Conservation (phyloP, 2,797 vertebrate species). For the Myotis daubentonii region DNA sequence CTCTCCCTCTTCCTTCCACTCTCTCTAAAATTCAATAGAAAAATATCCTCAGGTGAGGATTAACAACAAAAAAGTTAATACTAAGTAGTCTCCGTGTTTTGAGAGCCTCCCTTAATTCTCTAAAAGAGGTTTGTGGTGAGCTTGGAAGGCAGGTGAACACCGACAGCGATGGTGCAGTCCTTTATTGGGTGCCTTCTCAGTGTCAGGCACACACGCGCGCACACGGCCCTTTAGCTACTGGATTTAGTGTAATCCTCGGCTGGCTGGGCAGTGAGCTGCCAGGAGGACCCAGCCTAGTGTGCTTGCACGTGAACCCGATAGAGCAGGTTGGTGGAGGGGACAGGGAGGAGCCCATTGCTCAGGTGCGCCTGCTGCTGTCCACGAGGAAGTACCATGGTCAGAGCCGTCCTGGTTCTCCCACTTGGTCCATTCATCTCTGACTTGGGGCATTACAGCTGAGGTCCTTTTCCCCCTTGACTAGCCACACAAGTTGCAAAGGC, state of each 20-base stretch:
- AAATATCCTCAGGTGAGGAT: background rate
- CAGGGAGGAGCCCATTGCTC: background rate
- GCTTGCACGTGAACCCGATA: background rate
- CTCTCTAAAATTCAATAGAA: background rate
- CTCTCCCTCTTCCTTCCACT: no score
- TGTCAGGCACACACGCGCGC: background rate
- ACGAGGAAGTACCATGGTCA: accelerated
- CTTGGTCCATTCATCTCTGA: accelerated
- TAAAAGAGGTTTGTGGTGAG: background rate
- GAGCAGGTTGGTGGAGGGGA: background rate
- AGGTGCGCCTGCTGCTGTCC: background rate
- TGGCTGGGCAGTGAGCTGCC: background rate
- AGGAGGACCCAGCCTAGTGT: background rate
- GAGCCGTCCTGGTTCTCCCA: accelerated
- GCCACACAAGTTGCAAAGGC: background rate
- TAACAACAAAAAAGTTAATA: background rate
- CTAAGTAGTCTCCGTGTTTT: background rate
- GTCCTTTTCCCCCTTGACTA: background rate
- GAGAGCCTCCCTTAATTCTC: background rate
- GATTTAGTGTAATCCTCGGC: no score
- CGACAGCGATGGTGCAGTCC: accelerated
- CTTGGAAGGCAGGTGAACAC: background rate
- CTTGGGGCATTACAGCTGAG: background rate
- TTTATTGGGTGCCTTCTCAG: background rate
- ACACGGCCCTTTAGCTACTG: accelerated